phyloP scores from a whole-genome alignment of 2,113 vertebrate species.

The Columbina picui region DNA sequence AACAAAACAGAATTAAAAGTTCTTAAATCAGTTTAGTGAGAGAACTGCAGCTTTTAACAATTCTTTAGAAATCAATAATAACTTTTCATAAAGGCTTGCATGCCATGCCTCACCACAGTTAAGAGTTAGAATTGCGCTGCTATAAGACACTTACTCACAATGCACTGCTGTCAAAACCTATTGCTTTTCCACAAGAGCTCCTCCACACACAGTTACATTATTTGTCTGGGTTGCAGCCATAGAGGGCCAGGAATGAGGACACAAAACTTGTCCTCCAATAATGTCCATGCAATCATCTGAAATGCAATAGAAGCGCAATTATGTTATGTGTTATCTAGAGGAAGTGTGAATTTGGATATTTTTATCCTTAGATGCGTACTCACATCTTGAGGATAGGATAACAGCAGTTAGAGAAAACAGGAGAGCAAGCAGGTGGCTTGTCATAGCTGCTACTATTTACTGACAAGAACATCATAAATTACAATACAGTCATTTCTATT shows the following conservation, averaged over 20 bases:
- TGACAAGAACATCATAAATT: background rate
- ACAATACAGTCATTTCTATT: background rate
- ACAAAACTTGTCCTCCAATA: accelerated
- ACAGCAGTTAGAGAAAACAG: background rate
- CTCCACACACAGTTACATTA: background rate
- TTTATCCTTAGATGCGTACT: background rate
- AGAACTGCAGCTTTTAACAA: background rate
- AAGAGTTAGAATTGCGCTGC: background rate
- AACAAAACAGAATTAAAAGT: background rate
- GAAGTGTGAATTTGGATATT: background rate
- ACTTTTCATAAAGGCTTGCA: background rate
- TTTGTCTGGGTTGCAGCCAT: background rate
- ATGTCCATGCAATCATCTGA: background rate
- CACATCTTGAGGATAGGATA: background rate
- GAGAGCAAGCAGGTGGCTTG: background rate
- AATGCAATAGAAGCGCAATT: background rate
- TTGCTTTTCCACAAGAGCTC: background rate
- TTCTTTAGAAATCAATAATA: background rate
- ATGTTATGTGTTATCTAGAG: background rate
- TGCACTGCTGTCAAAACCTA: background rate
- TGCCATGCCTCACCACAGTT: background rate
- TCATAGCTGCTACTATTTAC: background rate
- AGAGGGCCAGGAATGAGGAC: background rate
- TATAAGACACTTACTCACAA: background rate
- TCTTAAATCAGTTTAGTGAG: background rate